Base-by-base conservation (phyloP, 2,113 vertebrate genomes). In the Mola mola region DNA sequence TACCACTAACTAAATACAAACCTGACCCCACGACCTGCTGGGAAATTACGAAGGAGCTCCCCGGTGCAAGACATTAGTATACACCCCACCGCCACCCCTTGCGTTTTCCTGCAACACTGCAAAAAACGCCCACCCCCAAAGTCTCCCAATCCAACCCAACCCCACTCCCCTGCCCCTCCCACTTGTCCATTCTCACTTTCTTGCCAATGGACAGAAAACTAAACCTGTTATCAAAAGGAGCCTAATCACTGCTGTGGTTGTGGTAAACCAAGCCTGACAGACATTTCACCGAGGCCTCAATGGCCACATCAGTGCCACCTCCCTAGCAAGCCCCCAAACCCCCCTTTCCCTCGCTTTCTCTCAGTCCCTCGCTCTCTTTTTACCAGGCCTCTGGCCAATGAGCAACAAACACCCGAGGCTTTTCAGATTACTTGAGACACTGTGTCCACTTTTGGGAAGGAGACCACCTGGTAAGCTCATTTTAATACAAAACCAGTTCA, bases 1-100 rank as follows among this genome's bases (percentile, higher is more conserved):
- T 95, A 94, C 92, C 75, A 83, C 89, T 92, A 94, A 94, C 93
- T 94, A 95, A 96, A 94, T 95, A 95, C 92, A 92, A 93, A 92
- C 90, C 93, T 88, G 90, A 93, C 94, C 94, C 89, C 33, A 0
- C 58, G 89, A 94, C 94, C 94, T 84, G 87, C 89, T 91, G 89
- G 89, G 92, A 93, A 94, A 91, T 89, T 90, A 90, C 89, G 88
- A 89, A 81, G 93, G 86, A 89, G 90, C 89, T 88, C 49, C 89
- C 87, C 16, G 50, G 72, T 92, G 89, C 78, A 83, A 88, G 91
- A 92, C 91, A 90, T 93, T 91, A 94, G 88, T 92, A 93, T 88
- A 82, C 44, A 62, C 81, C 80, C 66, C 59, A 74, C 19, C 63
- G 15, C 72, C 66, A 74, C 68, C 75, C 81, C 76, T 63, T 78